Percentiles rank a stretch among this genome's conserved stretches.
Evolutionary conservation across 2,888 invertebrate genomes (phyloP).

Genomic region (Perizoma flavofasciatum): DNA sequence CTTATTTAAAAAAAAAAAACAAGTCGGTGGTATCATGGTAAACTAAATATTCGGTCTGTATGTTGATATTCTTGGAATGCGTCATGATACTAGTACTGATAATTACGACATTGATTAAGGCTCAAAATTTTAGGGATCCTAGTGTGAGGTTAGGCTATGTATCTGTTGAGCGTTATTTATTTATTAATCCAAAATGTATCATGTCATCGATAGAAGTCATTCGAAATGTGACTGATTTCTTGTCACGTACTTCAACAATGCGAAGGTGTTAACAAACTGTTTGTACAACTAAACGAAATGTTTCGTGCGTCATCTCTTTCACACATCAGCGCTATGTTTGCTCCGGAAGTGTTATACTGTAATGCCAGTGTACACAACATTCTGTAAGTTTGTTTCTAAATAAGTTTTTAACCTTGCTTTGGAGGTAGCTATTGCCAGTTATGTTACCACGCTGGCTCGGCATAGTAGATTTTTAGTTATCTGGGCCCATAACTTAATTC

Average conservation of each 20-base stretch:
- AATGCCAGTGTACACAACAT: constrained; percentile 20
- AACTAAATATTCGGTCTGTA: no score
- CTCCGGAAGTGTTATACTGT: constrained; percentile 31
- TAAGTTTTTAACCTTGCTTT: constrained; percentile 16
- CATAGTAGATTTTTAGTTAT: background rate
- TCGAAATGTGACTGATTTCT: constrained; percentile 10
- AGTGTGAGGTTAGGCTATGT: no score
- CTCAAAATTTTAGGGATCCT: no score
- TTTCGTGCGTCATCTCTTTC: constrained; percentile 31
- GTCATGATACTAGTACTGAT: no score
- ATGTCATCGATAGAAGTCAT: constrained; percentile 11
- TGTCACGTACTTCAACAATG: constrained; percentile 21
- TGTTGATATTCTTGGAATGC: no score
- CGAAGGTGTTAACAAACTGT: constrained; percentile 28
- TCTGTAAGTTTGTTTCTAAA: constrained; percentile 24
- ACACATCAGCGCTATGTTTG: constrained; percentile 27
- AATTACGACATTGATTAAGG: no score
- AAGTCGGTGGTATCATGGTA: background rate
- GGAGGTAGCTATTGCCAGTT: background rate
- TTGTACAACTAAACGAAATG: constrained; percentile 29
- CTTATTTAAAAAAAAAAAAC: constrained; percentile 1
- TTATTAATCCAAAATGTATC: constrained; percentile 1
- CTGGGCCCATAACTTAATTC: constrained; percentile 3
- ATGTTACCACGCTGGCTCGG: constrained; percentile 7
- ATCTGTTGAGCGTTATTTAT: no score